phyloP scores from a whole-genome alignment of 2,888 invertebrate genomes.

The Taenaris catops region DNA sequence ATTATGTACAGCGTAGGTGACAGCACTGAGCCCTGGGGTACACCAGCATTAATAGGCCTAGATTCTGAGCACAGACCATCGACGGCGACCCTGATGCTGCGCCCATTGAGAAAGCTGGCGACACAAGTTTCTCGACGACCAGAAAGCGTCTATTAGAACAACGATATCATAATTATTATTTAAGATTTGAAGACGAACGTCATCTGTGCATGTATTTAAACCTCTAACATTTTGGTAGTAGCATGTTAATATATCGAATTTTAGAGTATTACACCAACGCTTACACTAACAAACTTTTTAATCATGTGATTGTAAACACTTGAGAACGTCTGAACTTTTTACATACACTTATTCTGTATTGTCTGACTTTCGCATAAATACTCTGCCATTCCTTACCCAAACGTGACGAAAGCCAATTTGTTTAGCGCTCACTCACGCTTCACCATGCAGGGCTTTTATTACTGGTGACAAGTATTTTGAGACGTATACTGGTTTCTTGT shows the following conservation, averaged over 20 bases:
- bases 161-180: conserved; percentile 7
- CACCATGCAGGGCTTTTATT: conserved; percentile 22
- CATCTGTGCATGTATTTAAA: conserved; percentile 2
- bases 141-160: not conserved
- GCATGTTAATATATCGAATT: not conserved
- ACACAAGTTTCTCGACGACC: no score
- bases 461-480: not conserved
- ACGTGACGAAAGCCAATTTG: conserved; percentile 13
- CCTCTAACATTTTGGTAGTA: conserved; percentile 10
- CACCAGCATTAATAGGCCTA: no score
- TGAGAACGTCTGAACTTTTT: not conserved
- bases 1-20: no score
- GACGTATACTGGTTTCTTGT: conserved; percentile 17
- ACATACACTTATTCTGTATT: conserved; percentile 1
- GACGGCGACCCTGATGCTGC: no score
- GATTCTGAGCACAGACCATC: no score
- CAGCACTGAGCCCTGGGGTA: no score
- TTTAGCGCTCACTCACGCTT: conserved; percentile 7
- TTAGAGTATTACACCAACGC: not conserved
- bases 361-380: conserved; percentile 19
- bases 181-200: not conserved
- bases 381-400: conserved; percentile 21
- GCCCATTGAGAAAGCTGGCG: no score
- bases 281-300: not conserved
- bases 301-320: not conserved